A percentile compares a stretch with the other conserved stretches of the same genome.
Evolutionary conservation across 1,140 invertebrate genomes (phyloP).

Genomic region (Copidosoma floridanum): DNA sequence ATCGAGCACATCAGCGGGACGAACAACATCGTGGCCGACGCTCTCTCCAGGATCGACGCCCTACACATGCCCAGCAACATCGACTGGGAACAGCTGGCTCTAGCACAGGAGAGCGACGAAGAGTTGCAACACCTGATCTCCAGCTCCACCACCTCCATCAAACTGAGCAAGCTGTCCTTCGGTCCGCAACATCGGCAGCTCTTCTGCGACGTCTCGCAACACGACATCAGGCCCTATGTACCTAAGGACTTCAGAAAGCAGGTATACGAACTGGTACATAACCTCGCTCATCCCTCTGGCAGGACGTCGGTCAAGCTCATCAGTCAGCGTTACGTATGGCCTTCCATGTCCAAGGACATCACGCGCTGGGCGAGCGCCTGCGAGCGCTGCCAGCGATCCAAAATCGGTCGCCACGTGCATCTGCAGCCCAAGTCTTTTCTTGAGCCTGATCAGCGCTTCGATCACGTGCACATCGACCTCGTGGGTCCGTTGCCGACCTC

Average conservation of each 20-base stretch:
- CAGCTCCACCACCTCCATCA: neutral
- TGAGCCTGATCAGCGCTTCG: constrained; percentile 35
- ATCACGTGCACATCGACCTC: constrained; percentile 56
- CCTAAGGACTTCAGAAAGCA: constrained; percentile 26
- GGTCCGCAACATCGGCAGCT: constrained; percentile 1
- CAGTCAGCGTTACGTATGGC: constrained; percentile 34
- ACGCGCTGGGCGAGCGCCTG: constrained; percentile 31
- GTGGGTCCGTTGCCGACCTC: constrained; percentile 50
- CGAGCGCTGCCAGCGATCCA: constrained; percentile 34
- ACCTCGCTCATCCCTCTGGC: constrained; percentile 35
- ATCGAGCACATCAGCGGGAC: neutral
- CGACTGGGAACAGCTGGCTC: neutral
- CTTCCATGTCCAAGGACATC: constrained; percentile 31
- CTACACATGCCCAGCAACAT: neutral
- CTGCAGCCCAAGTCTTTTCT: neutral
- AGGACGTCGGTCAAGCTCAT: constrained; percentile 26
- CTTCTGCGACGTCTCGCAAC: constrained; percentile 29
- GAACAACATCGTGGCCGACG: neutral
- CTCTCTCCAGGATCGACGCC: neutral
- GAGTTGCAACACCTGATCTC: neutral
- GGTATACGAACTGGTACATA: constrained; percentile 36
- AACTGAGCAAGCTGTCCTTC: neutral
- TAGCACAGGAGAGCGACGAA: constrained; percentile 31
- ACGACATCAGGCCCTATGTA: constrained; percentile 34
- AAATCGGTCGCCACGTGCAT: constrained; percentile 33